Base-by-base conservation (phyloP, 2,797 vertebrate species). In the Podarcis siculus region DNA sequence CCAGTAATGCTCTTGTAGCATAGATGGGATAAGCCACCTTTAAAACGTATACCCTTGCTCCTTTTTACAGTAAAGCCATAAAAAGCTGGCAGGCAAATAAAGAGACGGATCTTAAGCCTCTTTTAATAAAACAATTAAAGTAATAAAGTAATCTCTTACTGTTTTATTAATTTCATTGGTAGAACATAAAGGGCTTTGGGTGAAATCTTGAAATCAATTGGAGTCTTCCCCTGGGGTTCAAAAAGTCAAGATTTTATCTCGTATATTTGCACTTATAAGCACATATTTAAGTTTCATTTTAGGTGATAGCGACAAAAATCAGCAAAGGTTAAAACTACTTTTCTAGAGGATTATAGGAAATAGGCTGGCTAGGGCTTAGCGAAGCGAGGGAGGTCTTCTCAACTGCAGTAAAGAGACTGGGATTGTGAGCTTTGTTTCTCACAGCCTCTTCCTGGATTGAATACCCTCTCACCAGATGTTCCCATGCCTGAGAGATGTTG, bases 161-260 rank as follows among this genome's bases (percentile, higher is more conserved):
- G 23, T 85, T 87, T 87, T 81, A 81, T 58, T 87, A 85, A 87
- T 85, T 81, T 87, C 89, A 87, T 67, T 61, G 82, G 35, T 61
- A 81, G 72, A 55, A 87, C 82, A 90, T 85, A 87, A 90, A 76
- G 78, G 88, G 78, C 83, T 67, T 55, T 58, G 27, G 88, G 78
- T 89, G 83, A 89, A 80, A 82, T 82, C 88, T 86, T 86, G 83
- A 81, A 89, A 89, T 86, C 83, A 85, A 86, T 86, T 67, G 69
- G 71, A 39, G 69, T 64, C 79, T 87, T 75, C 78, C 69, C 79
- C 30, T 39, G 30, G 55, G 79, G 58, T 81, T 89, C 71, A 83
- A 58, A 78, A 83, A 77, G 86, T 69, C 86, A 77, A 75, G 61
- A 77, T 82, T 82, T 83, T 83, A 77, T 87, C 80, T 77, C 80